A percentile compares a stretch with the other conserved stretches of the same genome.
Conservation (phyloP, 2,888 invertebrate species). For the Cataglyphis rosenhaueri region DNA sequence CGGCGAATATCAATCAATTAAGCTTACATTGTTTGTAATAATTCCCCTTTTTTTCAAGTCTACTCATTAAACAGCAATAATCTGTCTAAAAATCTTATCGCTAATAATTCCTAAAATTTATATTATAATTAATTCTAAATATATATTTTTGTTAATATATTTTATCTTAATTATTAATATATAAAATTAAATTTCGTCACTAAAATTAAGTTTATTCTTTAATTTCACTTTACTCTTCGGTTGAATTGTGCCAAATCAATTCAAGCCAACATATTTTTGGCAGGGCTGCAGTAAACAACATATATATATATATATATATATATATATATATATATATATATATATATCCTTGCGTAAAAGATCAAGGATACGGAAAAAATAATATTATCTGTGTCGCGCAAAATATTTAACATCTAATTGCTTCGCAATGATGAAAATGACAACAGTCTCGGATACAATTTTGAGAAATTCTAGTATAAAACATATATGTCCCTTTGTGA, state of each 20-base stretch:
- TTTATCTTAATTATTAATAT: background rate
- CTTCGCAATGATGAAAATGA: background rate
- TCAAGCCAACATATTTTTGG: slow-evolving; percentile 2
- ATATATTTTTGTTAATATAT: background rate
- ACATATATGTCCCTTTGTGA: background rate
- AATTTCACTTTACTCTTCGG: background rate
- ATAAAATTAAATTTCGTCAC: background rate
- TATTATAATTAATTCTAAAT: background rate
- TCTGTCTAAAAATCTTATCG: background rate
- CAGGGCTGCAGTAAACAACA: slow-evolving; percentile 24
- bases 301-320: background rate
- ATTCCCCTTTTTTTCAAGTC: slow-evolving; percentile 44
- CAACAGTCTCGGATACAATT: background rate
- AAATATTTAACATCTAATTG: slow-evolving; percentile 28
- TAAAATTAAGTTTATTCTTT: background rate
- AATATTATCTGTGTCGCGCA: background rate
- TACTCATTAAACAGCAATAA: slow-evolving; percentile 30
- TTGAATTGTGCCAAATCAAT: background rate
- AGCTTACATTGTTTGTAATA: slow-evolving; percentile 58
- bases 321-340: background rate
- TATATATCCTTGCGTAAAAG: background rate
- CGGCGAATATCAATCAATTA: slow-evolving; percentile 64
- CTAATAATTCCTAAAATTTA: background rate
- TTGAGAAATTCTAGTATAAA: background rate
- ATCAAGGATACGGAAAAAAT: background rate